Percentiles rank a stretch among this genome's conserved stretches.
phyloP scores from a whole-genome alignment of 2,113 vertebrate species.

The Cranoglanis bouderius region DNA sequence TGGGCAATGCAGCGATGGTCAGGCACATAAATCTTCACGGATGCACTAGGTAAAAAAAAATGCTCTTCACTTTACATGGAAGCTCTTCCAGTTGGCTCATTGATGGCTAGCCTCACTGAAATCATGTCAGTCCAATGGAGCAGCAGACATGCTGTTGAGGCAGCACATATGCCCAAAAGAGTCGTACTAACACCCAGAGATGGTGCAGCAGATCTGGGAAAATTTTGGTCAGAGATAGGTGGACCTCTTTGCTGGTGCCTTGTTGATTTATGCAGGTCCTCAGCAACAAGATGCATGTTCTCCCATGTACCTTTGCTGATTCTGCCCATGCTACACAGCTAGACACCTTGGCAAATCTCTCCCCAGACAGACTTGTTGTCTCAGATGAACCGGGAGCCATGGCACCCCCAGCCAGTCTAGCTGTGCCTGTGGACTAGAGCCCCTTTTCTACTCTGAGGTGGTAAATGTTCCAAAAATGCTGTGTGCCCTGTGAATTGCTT shows the following conservation, averaged over 20 bases:
- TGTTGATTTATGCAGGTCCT: not conserved
- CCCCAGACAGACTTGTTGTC: not conserved
- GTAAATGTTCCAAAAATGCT: not conserved
- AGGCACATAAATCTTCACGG: not conserved
- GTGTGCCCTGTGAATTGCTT: not conserved
- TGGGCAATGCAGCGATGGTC: not conserved
- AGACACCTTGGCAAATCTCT: not conserved
- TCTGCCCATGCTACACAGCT: not conserved
- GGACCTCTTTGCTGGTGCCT: not conserved
- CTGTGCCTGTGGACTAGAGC: not conserved
- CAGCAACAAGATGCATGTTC: not conserved
- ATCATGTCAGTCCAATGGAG: not conserved
- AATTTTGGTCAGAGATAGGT: not conserved
- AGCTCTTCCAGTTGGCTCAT: too few relatives aligned
- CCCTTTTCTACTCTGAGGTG: not conserved
- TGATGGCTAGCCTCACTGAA: too few relatives aligned
- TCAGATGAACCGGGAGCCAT: not conserved
- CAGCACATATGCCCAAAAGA: too few relatives aligned
- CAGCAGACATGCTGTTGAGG: not conserved
- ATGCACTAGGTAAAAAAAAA: too few relatives aligned
- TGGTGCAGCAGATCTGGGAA: too few relatives aligned
- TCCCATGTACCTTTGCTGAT: not conserved
- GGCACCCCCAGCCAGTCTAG: too few relatives aligned
- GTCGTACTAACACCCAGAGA: not conserved
- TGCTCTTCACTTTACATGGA: too few relatives aligned